Evolutionary conservation across 2,113 vertebrate genomes (phyloP).

Genomic region (Prunella fulvescens): DNA sequence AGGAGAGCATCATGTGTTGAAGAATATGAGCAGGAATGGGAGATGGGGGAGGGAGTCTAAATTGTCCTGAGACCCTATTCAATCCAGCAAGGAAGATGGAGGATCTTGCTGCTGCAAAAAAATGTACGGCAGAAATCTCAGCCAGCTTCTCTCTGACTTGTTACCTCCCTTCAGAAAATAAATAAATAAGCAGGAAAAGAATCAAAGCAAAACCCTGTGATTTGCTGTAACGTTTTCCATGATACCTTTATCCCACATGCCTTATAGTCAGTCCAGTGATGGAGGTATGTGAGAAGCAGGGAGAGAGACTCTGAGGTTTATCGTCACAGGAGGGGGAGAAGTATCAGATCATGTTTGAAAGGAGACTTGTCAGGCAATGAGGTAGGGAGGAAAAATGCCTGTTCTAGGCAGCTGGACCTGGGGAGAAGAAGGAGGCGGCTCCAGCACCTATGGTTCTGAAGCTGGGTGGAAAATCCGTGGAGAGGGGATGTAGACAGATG

Average conservation of each 20-base stretch:
- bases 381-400: conserved; percentile 1
- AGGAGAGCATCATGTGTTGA: conserved; percentile 41
- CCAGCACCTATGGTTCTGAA: background rate
- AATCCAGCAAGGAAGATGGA: conserved; percentile 65
- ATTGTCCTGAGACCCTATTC: conserved; percentile 63
- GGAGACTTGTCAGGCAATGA: conserved; percentile 1
- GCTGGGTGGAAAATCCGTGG: background rate
- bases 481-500: background rate
- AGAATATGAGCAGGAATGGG: conserved; percentile 38
- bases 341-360: conserved; percentile 4
- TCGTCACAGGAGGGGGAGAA: background rate
- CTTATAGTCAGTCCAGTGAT: conserved; percentile 26
- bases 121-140: conserved; percentile 39
- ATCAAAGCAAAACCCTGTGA: background rate
- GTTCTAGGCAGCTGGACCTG: background rate
- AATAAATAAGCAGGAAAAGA: conserved; percentile 31
- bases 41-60: conserved; percentile 49
- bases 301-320: background rate
- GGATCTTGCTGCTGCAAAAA: conserved; percentile 52
- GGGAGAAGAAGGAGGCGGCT: background rate
- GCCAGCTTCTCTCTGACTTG: conserved; percentile 19
- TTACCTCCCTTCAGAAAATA: conserved; percentile 38
- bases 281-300: background rate
- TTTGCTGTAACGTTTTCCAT: conserved; percentile 17
- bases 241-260: background rate